These are phyloP conservation scores for Oryzias celebensis DNA, from an alignment of 2,113 vertebrate species.

Conservation along the genomic window DNA sequence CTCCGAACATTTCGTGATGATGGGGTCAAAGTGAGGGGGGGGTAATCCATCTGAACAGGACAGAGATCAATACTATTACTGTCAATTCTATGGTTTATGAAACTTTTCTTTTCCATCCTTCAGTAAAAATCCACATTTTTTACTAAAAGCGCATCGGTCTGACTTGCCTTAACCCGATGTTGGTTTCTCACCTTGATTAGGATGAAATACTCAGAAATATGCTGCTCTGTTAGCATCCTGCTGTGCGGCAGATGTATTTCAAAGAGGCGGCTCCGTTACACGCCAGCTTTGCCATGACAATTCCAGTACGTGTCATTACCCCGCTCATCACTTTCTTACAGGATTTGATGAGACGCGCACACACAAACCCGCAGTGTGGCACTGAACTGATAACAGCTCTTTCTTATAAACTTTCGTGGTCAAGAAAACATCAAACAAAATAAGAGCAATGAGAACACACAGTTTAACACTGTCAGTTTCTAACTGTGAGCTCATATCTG, in stretches of 20 bases:
- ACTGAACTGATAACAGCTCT: slow-evolving; percentile 18
- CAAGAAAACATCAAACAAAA: slow-evolving; percentile 32
- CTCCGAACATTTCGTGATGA: too few relatives aligned
- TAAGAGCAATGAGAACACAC: slow-evolving; percentile 8
- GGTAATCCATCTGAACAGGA: too few relatives aligned
- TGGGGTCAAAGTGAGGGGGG: too few relatives aligned
- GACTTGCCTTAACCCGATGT: too few relatives aligned
- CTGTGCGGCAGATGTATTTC: slow-evolving; percentile 16
- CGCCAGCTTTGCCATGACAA: slow-evolving; percentile 52
- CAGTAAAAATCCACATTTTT: too few relatives aligned
- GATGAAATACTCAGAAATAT: too few relatives aligned
- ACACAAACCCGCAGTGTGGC: slow-evolving; percentile 13
- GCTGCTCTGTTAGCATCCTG: not conserved
- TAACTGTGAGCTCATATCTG: not conserved
- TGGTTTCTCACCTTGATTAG: too few relatives aligned
- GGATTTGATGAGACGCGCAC: slow-evolving; percentile 22
- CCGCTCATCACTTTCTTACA: slow-evolving; percentile 50
- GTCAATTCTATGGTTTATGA: too few relatives aligned
- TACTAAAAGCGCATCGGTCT: too few relatives aligned
- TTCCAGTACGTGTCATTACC: slow-evolving; percentile 50
- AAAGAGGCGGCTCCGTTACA: slow-evolving; percentile 34
- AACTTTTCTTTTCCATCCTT: too few relatives aligned
- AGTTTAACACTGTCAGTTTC: not conserved
- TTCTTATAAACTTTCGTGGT: slow-evolving; percentile 49
- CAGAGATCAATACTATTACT: too few relatives aligned